Evolutionary conservation across 2,113 vertebrate genomes (phyloP), one percentile per base, ranked within the genome.

Genomic region (Muntiacus muntjak): DNA sequence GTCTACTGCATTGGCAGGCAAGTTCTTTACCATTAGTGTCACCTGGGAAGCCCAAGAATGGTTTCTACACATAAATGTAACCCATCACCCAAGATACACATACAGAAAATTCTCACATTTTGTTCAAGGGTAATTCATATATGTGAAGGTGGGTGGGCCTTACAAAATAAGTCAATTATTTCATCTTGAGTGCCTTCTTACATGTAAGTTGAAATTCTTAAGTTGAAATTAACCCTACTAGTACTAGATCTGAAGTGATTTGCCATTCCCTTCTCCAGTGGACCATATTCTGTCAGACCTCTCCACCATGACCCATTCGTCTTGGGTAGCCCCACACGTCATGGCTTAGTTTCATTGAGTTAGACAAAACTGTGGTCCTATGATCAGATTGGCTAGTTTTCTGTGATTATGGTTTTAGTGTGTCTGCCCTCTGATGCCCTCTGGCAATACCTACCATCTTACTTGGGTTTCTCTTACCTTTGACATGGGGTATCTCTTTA

Each of bases 131-230:
- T 17, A 84, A 87, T 58, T 74, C 47, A 64, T 45, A 78, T 85
- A 83, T 64, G 40, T 58, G 40, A 28, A 89, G 52, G 89, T 30
- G 13, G 33, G 25, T n/a, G 13, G 33, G 25, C 4, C 94, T 94
- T 40, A 62, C 52, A 71, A 67, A 87, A 40, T 13, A 78, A 92
- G 58, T 21, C 95, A 96, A 62, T 97, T 93, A 93, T 89, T 96
- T 89, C 89, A 89, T 28, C 55, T 54, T 45, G 71, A 60, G 2
- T 84, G 36, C 33, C 28, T 89, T 64, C 60, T 55, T 55, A 79
- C 14, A 64, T 81, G 30, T 21, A 92, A 52, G 54, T 19, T 81
- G 83, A 79, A 88, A 86, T 78, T 88, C 81, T 90, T 52, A 87
- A 55, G 78, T 91, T 88, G 58, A 93, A 91, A 89, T 96, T 64